Evolutionary conservation across 1,140 invertebrate genomes (phyloP), one percentile per base, ranked within the genome.

Genomic region (Drosophila nikananu): DNA sequence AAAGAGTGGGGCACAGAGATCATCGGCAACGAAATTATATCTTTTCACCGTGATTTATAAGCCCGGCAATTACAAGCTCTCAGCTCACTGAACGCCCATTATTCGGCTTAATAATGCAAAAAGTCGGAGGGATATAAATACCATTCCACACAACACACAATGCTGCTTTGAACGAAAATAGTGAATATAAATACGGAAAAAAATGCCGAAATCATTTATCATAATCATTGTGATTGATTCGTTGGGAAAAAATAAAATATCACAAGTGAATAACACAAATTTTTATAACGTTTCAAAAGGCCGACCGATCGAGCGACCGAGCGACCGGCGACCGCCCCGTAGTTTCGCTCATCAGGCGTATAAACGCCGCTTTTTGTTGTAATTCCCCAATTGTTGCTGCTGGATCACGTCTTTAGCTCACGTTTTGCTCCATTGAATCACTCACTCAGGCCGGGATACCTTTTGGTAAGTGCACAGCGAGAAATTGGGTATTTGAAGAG

Each of bases 211-310:
- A 87, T 91, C 89, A 91, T 91, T 91, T 91, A 91, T 91, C 89
- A 91, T 91, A 91, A 91, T 91, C 89, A 91, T 84, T 84, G 81
- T 89, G 89, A 91, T 91, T 91, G 89, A 91, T 91, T 91, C 81
- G 89, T 91, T 87, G 81, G 71, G 84, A 91, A 90, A 86, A 90
- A 89, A 86, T 67, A 57, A 89, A 84, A 86, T 90, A 90, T 81
- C 81, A 77, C 78, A 89, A 90, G 83, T 86, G 79, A 86, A 81
- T 49, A 77, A 77, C 73, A 54, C 66, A 65, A 72, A 78, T 75
- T 63, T 35, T 65, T 81, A 81, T 82, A 68, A 75, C 71, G 67
- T 79, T 70, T 79, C 77, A 90, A 89, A 83, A 74, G 86, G 63
- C 75, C 86, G 74, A 77, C 78, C 65, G 32, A 54, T 46, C 30